Conservation (phyloP, 2,888 invertebrate species). For the Nysson spinosus region DNA sequence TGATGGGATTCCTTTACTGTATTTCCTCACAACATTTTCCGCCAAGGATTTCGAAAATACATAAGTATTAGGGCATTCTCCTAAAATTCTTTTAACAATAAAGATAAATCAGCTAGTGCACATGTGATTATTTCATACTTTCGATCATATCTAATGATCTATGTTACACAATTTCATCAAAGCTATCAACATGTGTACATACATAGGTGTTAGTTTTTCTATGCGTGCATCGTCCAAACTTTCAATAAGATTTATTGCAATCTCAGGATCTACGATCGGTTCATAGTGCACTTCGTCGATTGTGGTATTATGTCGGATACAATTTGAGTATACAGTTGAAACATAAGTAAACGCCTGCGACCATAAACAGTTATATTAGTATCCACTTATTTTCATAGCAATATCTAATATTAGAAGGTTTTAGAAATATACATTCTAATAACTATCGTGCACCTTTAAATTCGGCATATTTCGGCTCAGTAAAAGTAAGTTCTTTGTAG, state of each 20-base stretch:
- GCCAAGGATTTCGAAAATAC: conserved; percentile 86
- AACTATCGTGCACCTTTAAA: conserved; percentile 79
- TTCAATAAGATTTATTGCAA: conserved; percentile 65
- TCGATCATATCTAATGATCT: not conserved
- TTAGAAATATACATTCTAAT: not conserved
- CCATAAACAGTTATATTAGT: too few species aligned
- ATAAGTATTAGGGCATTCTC: conserved; percentile 85
- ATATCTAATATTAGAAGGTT: too few species aligned
- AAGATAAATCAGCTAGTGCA: not conserved
- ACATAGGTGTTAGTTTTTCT: conserved; percentile 65
- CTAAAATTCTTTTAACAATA: conserved; percentile 75
- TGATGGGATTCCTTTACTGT: conserved; percentile 80
- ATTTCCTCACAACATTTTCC: conserved; percentile 81
- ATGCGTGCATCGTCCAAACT: conserved; percentile 67
- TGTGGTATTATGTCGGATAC: conserved; percentile 56
- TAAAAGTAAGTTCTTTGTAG: conserved; percentile 82
- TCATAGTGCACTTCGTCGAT: conserved; percentile 72
- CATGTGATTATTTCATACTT: not conserved
- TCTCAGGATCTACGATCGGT: conserved; percentile 65
- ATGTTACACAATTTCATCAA: too few species aligned
- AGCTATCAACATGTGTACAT: conserved; percentile 44
- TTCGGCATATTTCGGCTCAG: conserved; percentile 83
- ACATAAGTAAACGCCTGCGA: conserved; percentile 74
- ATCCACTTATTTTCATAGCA: not conserved
- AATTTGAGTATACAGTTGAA: conserved; percentile 74